These are phyloP conservation scores for Latrodectus hesperus DNA, from an alignment of 2,888 invertebrate genomes.

Conservation along the genomic window DNA sequence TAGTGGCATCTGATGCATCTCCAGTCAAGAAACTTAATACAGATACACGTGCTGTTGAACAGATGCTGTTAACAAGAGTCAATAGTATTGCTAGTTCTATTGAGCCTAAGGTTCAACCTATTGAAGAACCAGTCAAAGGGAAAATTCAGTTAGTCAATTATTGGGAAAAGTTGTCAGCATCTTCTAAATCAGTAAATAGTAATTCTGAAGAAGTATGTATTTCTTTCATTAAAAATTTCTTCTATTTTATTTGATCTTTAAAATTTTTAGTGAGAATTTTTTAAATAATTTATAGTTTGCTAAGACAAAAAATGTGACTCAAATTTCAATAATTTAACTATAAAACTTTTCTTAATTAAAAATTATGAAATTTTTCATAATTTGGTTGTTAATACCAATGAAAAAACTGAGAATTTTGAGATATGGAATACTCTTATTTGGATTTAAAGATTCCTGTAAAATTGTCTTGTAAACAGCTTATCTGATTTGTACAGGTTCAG, in stretches of 20 bases:
- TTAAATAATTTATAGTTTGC: no score
- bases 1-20: not conserved
- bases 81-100: not conserved
- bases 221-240: not conserved
- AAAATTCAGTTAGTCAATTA: conserved; percentile 73
- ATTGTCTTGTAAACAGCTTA: no score
- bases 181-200: conserved; percentile 14
- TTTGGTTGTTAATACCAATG: not conserved
- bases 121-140: not conserved
- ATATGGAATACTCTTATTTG: no score
- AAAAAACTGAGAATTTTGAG: not conserved
- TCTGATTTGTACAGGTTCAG: no score
- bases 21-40: not conserved
- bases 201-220: conserved; percentile 23
- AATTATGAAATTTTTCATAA: not conserved
- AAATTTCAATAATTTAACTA: no score
- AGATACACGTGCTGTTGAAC: not conserved
- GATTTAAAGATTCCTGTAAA: no score
- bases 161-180: conserved; percentile 71
- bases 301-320: no score
- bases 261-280: not conserved
- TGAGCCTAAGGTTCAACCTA: not conserved
- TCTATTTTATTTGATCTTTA: not conserved
- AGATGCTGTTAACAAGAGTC: not conserved
- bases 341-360: not conserved